Evolutionary conservation across 2,888 invertebrate genomes (phyloP), one percentile per base, ranked within the genome.

Genomic region (Alloscopus bannaensis): DNA sequence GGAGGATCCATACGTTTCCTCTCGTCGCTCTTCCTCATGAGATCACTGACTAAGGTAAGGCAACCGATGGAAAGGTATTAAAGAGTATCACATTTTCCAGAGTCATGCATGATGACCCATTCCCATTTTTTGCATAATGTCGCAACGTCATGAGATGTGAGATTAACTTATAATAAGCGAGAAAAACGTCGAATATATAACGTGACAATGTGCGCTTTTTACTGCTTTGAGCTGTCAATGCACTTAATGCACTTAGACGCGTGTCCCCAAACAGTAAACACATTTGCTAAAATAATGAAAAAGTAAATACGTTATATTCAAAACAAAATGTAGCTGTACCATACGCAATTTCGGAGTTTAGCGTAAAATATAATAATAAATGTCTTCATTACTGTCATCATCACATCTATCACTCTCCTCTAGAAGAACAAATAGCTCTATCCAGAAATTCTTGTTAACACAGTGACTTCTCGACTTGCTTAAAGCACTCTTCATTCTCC

Each of bases 1-100:
- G 85, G 85, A 31, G 86, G 86, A 52, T 81, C 84, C 66, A 83
- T 86, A 57, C 82, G 86, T 29, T 86, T 86, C 57, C 76, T 86
- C 68, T 83, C 84, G 31, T 85, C 85, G 24, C 81, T 84, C 36
- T 84, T 84, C 55, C 84, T 86, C 26, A 83, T 84, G 69, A 82
- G 84, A 64, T 84, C 86, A 42, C 80, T 85, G 50, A 82, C 84
- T 66, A 86, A 85, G 83, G 86, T 86, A 78, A 57, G 60, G 24
- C 11, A 8, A 45, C n/a, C 18, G 18, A 52, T 52, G 24, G n/a
- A 42, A 40, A 60, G 2, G 16, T 40, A 42, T 40, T 18, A 59
- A 29, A 6, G 36, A 13, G 36, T 36, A 36, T 36, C 36, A 36
- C n/a, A n/a, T n/a, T n/a, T n/a, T n/a, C n/a, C n/a, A n/a, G n/a